A percentile compares a stretch with the other conserved stretches of the same genome.
Conservation (phyloP, 2,797 vertebrate genomes). For the Sebastiscus tertius region DNA sequence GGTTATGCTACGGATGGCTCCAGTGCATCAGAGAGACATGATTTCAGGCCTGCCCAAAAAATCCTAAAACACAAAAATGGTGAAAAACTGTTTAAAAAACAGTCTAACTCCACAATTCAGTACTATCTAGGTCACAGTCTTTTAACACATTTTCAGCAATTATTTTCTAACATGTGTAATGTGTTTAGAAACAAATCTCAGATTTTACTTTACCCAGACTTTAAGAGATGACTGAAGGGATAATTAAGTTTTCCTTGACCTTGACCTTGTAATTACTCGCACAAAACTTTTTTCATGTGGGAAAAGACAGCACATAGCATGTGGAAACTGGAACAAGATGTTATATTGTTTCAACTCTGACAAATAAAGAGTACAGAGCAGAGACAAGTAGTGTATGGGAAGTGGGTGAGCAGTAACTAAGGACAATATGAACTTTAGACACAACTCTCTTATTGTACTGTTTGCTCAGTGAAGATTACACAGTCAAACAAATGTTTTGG, state of each 20-base stretch:
- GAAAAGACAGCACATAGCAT: neutral
- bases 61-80: too few species aligned
- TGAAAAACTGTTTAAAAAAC: too few species aligned
- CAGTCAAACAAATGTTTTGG: neutral
- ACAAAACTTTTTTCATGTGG: neutral
- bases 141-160: too few species aligned
- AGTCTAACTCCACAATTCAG: too few species aligned
- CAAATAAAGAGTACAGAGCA: neutral
- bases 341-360: neutral
- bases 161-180: too few species aligned
- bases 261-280: neutral
- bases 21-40: too few species aligned
- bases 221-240: neutral
- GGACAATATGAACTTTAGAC: constrained; percentile 34
- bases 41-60: too few species aligned
- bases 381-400: neutral
- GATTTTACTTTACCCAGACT: neutral
- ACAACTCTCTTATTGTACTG: neutral
- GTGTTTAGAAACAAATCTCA: too few species aligned
- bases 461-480: constrained; percentile 24
- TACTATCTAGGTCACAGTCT: too few species aligned
- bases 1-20: too few species aligned
- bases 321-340: neutral
- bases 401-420: neutral
- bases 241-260: too few species aligned